Conservation (phyloP, 2,888 invertebrate species). For the Neoascia interrupta region DNA sequence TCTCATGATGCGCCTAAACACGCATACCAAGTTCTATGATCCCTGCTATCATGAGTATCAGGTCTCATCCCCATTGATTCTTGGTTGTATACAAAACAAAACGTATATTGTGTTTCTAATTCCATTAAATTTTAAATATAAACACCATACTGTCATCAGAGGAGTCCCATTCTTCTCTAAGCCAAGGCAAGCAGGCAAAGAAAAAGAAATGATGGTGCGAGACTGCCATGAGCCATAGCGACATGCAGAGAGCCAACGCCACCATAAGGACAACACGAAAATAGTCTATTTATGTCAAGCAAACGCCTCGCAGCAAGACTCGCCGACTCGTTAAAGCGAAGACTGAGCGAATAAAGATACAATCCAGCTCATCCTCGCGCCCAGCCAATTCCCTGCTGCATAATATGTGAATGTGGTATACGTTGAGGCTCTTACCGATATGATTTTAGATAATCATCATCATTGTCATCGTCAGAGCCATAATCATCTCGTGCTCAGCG, state of each 20-base stretch:
- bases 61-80: too few relatives aligned
- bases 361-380: conserved; percentile 11
- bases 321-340: conserved; percentile 43
- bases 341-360: conserved; percentile 27
- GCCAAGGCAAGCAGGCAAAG: not conserved
- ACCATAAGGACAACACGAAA: conserved; percentile 50
- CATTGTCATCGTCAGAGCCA: conserved; percentile 56
- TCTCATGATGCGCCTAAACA: too few relatives aligned
- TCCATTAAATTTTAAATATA: conserved; percentile 65
- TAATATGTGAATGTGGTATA: conserved; percentile 46
- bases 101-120: conserved; percentile 55
- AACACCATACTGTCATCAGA: conserved; percentile 53
- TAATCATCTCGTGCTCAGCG: conserved; percentile 43
- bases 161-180: conserved; percentile 10
- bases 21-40: too few relatives aligned
- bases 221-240: too few relatives aligned
- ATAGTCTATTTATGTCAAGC: conserved; percentile 58
- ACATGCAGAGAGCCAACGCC: too few relatives aligned
- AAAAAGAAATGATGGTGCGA: not conserved
- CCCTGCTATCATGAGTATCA: too few relatives aligned
- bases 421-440: conserved; percentile 28
- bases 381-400: conserved; percentile 32
- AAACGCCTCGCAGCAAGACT: conserved; percentile 59
- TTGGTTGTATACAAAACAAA: too few relatives aligned
- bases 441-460: conserved; percentile 64